Base-by-base conservation (phyloP, 2,113 vertebrate genomes). In the Chionodraco myersi region DNA sequence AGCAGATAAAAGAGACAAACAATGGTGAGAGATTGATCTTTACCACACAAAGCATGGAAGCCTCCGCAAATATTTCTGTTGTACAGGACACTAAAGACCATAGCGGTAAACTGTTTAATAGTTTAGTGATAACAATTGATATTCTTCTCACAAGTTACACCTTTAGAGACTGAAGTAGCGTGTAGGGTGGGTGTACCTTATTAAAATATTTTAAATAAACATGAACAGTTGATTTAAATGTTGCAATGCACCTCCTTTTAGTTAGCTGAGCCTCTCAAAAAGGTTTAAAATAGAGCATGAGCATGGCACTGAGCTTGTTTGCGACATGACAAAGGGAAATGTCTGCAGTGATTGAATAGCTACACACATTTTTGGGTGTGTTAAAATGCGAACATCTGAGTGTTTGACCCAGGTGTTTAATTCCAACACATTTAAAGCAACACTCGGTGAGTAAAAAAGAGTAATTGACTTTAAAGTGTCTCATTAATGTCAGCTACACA, bases 21-120 rank as follows among this genome's bases (percentile, higher is more conserved):
- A 18, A 71, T 80, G 75, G 75, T 72, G 21, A 56, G 70, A 79
- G 59, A 51, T 44, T 72, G 65, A 85, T 79, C 57, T 74, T 69
- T 61, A 75, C 67, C 66, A 75, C 85, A 76, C 41, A 79, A 45
- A 76, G 49, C 57, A 18, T 54, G 30, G 41, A 81, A 66, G 75
- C 61, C 36, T 54, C 72, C 77, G 48, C 49, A 61, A 53, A 78
- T 53, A 56, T 53, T 61, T 77, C 11, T 67, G 30, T 58, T 53
- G 36, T 41, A 41, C 36, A 41, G 7, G 36, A 41, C 7, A 41
- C 48, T n/a, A 70, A 57, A 81, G 16, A 67, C 23, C 18, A 64
- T 51, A 77, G 1, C 53, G 62, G 2, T 53, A 73, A 41, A 81
- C 75, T 41, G n/a, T 64, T 77, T 45, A 61, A 82, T 79, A 60